Base-by-base conservation (phyloP, 2,888 invertebrate species). In the Drosophila paramelanica region DNA sequence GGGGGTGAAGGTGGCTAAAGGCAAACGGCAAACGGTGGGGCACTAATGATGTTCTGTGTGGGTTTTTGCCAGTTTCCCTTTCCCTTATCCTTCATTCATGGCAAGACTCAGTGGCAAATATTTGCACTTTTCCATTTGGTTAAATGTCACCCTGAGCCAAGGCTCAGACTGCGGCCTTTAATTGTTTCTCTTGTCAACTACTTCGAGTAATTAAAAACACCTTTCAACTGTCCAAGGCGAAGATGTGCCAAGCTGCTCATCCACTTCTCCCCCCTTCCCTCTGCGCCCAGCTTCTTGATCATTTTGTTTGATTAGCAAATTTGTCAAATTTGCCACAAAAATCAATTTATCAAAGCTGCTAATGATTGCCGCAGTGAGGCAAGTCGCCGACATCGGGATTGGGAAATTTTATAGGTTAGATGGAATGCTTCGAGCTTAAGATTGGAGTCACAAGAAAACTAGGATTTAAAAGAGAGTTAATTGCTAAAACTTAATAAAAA, bases 121-220 rank as follows among this genome's bases (percentile, higher is more conserved):
- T 88, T 88, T 88, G 90, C 88, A 89, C 84, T 85, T 85, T 84
- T 89, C 88, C 89, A 51, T 87, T 88, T 76, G 77, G 85, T 80
- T 82, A 84, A 89, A 80, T 83, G 74, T 72, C 74, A 80, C 69
- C 73, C 76, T 47, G 53, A 62, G 77, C 65, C 52, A 46, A 27
- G 56, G 67, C 59, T 73, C 55, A 31, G 51, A 41, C 41, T 27
- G 53, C 61, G 42, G 51, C 67, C 69, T 67, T 71, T 88, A 84
- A 84, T 84, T 84, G 84, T 86, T 76, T 72, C 81, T 68, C 53
- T 61, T 86, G 87, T 84, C 87, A 79, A 86, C 77, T 84, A 76
- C 73, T 75, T 67, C 58, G 60, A 81, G 83, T 89, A 91, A 91
- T 91, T 91, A 91, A 90, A 91, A 90, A 89, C 91, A 91, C 90